A percentile compares a stretch with the other conserved stretches of the same genome.
Evolutionary conservation across 2,113 vertebrate species (phyloP).

Genomic region (Mormoops blainvillei): DNA sequence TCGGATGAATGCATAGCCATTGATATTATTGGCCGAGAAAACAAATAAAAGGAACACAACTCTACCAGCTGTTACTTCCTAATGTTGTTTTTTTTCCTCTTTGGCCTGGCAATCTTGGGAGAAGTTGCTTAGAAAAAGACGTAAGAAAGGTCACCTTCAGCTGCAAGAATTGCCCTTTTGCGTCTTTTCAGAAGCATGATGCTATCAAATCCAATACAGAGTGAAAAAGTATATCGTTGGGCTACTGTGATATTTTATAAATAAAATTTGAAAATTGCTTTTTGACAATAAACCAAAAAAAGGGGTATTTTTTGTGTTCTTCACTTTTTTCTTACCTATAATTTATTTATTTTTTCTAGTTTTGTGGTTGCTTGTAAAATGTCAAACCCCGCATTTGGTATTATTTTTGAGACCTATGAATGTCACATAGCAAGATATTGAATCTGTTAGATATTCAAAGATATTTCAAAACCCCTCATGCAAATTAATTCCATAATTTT

Average conservation of each 20-base stretch:
- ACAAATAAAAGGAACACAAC: conserved; percentile 66
- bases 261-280: conserved; percentile 54
- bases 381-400: conserved; percentile 17
- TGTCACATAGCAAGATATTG: background rate
- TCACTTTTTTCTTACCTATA: conserved; percentile 19
- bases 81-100: conserved; percentile 60
- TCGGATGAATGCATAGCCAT: conserved; percentile 83
- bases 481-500: conserved; percentile 20
- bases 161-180: background rate
- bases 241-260: conserved; percentile 41
- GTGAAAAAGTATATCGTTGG: background rate
- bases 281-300: background rate
- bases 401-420: conserved; percentile 13
- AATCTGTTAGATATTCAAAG: background rate
- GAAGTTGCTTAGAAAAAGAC: conserved; percentile 32
- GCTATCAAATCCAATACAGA: background rate
- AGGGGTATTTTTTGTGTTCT: background rate
- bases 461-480: background rate
- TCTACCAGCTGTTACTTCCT: conserved; percentile 66
- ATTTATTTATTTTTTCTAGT: background rate
- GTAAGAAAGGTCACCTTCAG: conserved; percentile 68
- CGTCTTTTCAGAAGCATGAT: conserved; percentile 8
- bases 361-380: conserved; percentile 43
- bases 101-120: background rate
- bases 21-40: conserved; percentile 84